These are phyloP conservation scores for Cyprinodon brontotheroides DNA, from an alignment of 2,113 vertebrate genomes.

Conservation along the genomic window DNA sequence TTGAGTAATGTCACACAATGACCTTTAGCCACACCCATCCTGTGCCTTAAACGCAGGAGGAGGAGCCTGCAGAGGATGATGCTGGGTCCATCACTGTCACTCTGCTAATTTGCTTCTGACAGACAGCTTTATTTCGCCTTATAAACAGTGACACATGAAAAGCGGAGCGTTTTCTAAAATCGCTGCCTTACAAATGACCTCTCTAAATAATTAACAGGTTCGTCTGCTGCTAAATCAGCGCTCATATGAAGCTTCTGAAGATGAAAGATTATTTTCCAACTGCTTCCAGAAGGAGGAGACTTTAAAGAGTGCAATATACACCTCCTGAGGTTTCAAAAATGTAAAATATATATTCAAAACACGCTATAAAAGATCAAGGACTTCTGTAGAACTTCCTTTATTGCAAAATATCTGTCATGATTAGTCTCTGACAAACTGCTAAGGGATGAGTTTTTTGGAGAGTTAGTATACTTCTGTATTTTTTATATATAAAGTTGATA, in stretches of 20 bases:
- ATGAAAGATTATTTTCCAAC: slow-evolving; percentile 57
- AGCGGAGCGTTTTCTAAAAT: slow-evolving; percentile 47
- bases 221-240: slow-evolving; percentile 68
- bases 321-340: slow-evolving; percentile 26
- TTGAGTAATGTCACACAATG: slow-evolving; percentile 54
- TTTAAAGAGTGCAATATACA: slow-evolving; percentile 45
- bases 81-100: slow-evolving; percentile 48
- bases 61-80: slow-evolving; percentile 40
- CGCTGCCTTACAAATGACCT: slow-evolving; percentile 66
- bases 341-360: slow-evolving; percentile 11
- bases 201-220: slow-evolving; percentile 73
- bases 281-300: slow-evolving; percentile 47
- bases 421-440: slow-evolving; percentile 39
- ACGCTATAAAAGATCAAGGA: slow-evolving; percentile 33
- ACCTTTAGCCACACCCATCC: slow-evolving; percentile 25
- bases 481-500: neutral
- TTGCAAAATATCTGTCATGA: slow-evolving; percentile 15
- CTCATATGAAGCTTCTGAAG: slow-evolving; percentile 48
- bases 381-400: slow-evolving; percentile 18
- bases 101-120: slow-evolving; percentile 52
- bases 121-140: slow-evolving; percentile 51
- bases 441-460: slow-evolving; percentile 4
- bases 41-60: slow-evolving; percentile 34
- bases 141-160: slow-evolving; percentile 65
- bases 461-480: neutral